Evolutionary conservation across 2,797 vertebrate species (phyloP).

Genomic region (Cossypha dichroa): DNA sequence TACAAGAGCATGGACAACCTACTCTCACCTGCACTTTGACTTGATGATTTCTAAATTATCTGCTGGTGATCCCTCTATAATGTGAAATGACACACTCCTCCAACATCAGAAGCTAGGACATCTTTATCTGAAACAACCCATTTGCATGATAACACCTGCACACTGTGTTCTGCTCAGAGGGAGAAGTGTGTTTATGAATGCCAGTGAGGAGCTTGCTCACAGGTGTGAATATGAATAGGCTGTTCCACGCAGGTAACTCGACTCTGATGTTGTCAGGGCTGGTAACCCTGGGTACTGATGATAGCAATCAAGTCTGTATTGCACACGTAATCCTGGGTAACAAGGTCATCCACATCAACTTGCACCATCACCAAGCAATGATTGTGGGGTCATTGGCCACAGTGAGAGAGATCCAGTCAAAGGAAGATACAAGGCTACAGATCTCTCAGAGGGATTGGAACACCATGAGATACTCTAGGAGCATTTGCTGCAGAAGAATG

Average conservation of each 20-base stretch:
- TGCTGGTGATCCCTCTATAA: not conserved
- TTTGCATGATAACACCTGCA: not conserved
- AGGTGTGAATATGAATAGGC: slow-evolving; percentile 8
- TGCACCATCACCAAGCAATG: not conserved
- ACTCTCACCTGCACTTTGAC: not conserved
- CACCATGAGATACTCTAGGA: not conserved
- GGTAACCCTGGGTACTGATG: slow-evolving; percentile 32
- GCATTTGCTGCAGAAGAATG: not conserved
- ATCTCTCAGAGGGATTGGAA: not conserved
- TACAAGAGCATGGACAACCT: not conserved
- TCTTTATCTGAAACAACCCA: not conserved
- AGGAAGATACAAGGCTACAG: not conserved
- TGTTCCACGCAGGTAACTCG: slow-evolving; percentile 2
- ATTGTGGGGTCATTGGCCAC: not conserved
- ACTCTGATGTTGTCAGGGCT: not conserved
- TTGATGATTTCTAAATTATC: not conserved
- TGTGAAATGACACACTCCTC: not conserved
- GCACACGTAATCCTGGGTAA: not conserved
- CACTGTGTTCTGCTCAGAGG: slow-evolving; percentile 13
- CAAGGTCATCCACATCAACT: not conserved
- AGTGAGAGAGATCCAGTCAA: not conserved
- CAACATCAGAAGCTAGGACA: not conserved
- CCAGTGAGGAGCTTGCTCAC: not conserved
- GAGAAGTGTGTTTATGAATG: slow-evolving; percentile 8
- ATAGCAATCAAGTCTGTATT: not conserved